A percentile compares a stretch with the other conserved stretches of the same genome.
Evolutionary conservation across 2,797 vertebrate species (phyloP).

Genomic region (Trichosurus vulpecula): DNA sequence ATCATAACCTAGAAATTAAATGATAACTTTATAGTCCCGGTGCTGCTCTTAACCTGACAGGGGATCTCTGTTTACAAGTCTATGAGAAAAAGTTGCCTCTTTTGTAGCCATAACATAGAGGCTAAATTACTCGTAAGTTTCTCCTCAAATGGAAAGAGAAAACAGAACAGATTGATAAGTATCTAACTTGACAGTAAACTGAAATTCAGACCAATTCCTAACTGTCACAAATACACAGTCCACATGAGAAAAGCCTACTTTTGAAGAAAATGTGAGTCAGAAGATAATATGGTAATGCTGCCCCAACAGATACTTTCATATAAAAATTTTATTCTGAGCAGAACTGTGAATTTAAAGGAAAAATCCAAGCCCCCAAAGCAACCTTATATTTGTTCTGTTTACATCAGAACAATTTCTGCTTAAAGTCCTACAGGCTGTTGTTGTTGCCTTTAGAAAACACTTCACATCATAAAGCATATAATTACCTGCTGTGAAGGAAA

Average conservation of each 20-base stretch:
- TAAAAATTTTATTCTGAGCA: not conserved
- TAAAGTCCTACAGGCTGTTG: conserved; percentile 38
- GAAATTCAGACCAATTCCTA: conserved; percentile 48
- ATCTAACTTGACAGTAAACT: not conserved
- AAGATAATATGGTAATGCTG: conserved; percentile 7
- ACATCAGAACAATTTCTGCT: conserved; percentile 1
- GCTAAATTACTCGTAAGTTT: not conserved
- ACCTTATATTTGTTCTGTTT: not conserved
- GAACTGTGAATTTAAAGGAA: conserved; percentile 32
- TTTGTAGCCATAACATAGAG: not conserved
- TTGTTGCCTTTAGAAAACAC: conserved; percentile 4
- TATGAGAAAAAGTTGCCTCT: not conserved
- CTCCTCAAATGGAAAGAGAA: not conserved
- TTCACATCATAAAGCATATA: conserved; percentile 12
- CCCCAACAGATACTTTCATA: conserved; percentile 11
- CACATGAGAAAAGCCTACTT: not conserved
- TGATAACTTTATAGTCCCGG: conserved; percentile 6
- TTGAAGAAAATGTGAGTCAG: conserved; percentile 46
- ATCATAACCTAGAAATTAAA: not conserved
- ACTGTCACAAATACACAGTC: conserved; percentile 4
- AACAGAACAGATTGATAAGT: not conserved
- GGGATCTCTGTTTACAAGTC: conserved; percentile 30
- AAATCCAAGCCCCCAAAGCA: conserved; percentile 21
- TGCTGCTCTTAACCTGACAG: not conserved
- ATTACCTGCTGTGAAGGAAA: conserved; percentile 31